Evolutionary conservation across 2,888 invertebrate genomes (phyloP).

Genomic region (Amphimallon solstitiale): DNA sequence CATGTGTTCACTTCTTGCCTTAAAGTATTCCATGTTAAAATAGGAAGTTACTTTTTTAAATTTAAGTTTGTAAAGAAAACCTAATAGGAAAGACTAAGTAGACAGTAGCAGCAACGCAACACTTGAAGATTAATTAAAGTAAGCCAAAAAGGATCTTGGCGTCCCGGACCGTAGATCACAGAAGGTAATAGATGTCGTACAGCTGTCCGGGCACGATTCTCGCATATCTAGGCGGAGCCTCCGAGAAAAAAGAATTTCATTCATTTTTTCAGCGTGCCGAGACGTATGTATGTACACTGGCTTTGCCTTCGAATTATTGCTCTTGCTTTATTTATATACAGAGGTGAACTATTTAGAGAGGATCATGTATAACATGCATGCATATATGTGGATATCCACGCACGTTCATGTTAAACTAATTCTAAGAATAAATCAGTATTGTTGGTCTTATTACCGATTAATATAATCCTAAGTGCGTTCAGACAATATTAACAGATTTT

Average conservation of each 20-base stretch:
- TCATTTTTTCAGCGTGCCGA: slow-evolving; percentile 32
- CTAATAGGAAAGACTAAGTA: background rate
- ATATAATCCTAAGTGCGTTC: too few relatives aligned
- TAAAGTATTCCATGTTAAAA: too few relatives aligned
- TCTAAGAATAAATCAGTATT: too few relatives aligned
- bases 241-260: slow-evolving; percentile 30
- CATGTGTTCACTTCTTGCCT: too few relatives aligned
- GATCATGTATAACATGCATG: background rate
- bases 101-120: background rate
- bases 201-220: slow-evolving; percentile 42
- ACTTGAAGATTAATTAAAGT: slow-evolving; percentile 28
- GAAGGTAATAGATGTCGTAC: slow-evolving; percentile 45
- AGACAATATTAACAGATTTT: too few relatives aligned
- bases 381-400: background rate
- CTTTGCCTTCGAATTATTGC: slow-evolving; percentile 14
- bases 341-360: slow-evolving; percentile 6
- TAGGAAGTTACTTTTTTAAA: too few relatives aligned
- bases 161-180: slow-evolving; percentile 42
- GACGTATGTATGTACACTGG: background rate
- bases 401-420: too few relatives aligned
- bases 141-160: slow-evolving; percentile 36
- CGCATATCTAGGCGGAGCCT: slow-evolving; percentile 22
- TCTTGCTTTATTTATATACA: slow-evolving; percentile 16
- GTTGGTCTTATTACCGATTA: too few relatives aligned
- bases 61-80: too few relatives aligned